Conservation (phyloP, 1,140 invertebrate genomes). For the Thalassaphorura encarpata region DNA sequence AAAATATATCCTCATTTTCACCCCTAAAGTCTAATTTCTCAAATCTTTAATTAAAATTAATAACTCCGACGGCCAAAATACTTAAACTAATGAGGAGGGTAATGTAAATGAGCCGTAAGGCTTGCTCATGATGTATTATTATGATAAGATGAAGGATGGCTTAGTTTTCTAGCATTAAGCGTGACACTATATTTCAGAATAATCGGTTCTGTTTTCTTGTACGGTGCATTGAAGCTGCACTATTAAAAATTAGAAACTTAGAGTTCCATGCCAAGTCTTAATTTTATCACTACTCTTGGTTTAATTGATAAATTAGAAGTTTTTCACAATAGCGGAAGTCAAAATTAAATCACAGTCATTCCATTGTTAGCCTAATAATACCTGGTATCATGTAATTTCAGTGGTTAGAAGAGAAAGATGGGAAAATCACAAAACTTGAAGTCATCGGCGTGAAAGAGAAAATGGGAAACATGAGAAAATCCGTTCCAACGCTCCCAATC, state of each 20-base stretch:
- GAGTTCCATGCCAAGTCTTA: not conserved
- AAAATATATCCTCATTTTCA: too few relatives aligned
- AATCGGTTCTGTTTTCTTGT: not conserved
- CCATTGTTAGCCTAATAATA: not conserved
- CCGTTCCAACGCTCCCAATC: slow-evolving; percentile 43
- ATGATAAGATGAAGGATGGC: too few relatives aligned
- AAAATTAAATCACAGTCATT: not conserved
- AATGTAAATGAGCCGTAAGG: too few relatives aligned
- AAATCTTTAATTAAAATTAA: too few relatives aligned
- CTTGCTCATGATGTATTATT: too few relatives aligned
- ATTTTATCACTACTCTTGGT: too few relatives aligned
- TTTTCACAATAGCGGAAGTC: not conserved
- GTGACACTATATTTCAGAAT: too few relatives aligned
- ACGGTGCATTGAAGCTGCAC: not conserved
- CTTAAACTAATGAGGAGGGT: too few relatives aligned
- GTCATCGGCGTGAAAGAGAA: slow-evolving; percentile 40
- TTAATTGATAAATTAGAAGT: too few relatives aligned
- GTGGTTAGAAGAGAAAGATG: slow-evolving; percentile 32
- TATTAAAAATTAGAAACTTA: not conserved
- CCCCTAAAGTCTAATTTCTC: too few relatives aligned
- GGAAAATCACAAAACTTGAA: slow-evolving; percentile 33
- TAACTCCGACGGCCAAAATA: too few relatives aligned
- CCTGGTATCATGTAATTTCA: slow-evolving; percentile 1
- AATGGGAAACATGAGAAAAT: slow-evolving; percentile 43
- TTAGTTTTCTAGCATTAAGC: too few relatives aligned